Conservation (phyloP, 2,888 invertebrate genomes). For the Oscheius sp. region DNA sequence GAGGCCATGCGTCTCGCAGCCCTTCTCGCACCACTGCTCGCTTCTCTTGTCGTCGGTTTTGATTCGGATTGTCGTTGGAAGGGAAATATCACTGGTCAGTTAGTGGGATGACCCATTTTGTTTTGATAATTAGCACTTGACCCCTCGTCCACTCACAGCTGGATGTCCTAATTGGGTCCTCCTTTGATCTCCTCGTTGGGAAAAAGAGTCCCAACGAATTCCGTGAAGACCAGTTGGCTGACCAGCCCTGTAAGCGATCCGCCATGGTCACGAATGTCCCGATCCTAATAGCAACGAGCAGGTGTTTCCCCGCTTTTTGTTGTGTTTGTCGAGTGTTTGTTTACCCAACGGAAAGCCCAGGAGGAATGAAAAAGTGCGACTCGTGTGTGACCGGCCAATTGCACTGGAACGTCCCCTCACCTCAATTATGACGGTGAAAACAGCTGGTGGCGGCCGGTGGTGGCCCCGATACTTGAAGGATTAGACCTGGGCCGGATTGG, state of each 20-base stretch:
- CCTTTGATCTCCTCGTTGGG: neutral
- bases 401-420: conserved; percentile 6
- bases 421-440: conserved; percentile 28
- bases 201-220: neutral
- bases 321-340: conserved; percentile 27
- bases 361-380: conserved; percentile 9
- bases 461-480: conserved; percentile 9
- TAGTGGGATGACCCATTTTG: neutral
- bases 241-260: conserved; percentile 15
- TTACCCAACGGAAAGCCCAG: conserved; percentile 6
- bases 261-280: neutral
- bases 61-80: conserved; percentile 61
- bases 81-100: conserved; percentile 54
- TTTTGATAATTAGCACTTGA: conserved; percentile 2
- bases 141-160: neutral
- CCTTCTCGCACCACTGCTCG: conserved; percentile 17
- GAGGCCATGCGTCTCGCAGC: conserved; percentile 24
- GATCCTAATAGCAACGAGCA: conserved; percentile 10
- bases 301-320: conserved; percentile 24
- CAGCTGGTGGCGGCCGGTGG: conserved; percentile 2
- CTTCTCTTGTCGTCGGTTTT: conserved; percentile 33
- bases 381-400: conserved; percentile 2
- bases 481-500: neutral
- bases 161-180: neutral
- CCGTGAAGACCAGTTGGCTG: neutral